These are phyloP conservation scores for Oryzaephilus surinamensis DNA, from an alignment of 1,140 invertebrate genomes.

Conservation along the genomic window DNA sequence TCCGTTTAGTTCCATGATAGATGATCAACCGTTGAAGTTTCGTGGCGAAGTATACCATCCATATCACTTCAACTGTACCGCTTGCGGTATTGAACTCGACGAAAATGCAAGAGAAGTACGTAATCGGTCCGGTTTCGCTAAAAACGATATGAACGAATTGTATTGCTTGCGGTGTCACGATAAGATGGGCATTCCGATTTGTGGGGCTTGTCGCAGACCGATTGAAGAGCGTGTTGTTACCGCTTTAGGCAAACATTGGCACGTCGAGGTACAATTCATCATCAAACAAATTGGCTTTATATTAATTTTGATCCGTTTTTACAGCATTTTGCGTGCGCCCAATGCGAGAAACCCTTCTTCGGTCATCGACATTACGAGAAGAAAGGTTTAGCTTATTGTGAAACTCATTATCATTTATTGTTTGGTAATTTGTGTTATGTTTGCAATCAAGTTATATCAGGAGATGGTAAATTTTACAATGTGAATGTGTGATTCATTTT, in stretches of 20 bases:
- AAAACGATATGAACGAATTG: slow-evolving; percentile 91
- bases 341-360: slow-evolving; percentile 98
- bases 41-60: slow-evolving; percentile 97
- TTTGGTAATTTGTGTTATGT: slow-evolving; percentile 98
- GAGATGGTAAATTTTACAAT: slow-evolving; percentile 68
- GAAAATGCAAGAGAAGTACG: slow-evolving; percentile 91
- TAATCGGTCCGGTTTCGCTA: slow-evolving; percentile 75
- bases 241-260: slow-evolving; percentile 98
- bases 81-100: slow-evolving; percentile 77
- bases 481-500: not conserved
- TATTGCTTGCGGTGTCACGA: slow-evolving; percentile 98
- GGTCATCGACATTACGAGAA: slow-evolving; percentile 99
- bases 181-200: slow-evolving; percentile 98
- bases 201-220: slow-evolving; percentile 91
- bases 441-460: slow-evolving; percentile 95
- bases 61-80: slow-evolving; percentile 97
- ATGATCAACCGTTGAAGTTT: slow-evolving; percentile 92
- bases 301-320: slow-evolving; percentile 20
- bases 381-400: slow-evolving; percentile 97
- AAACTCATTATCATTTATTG: slow-evolving; percentile 97
- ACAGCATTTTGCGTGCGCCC: slow-evolving; percentile 97
- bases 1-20: slow-evolving; percentile 74
- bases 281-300: slow-evolving; percentile 1
- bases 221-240: slow-evolving; percentile 96
- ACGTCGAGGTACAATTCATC: slow-evolving; percentile 69